These are phyloP conservation scores for Caerostris darwini DNA, from an alignment of 1,140 invertebrate genomes.

Conservation along the genomic window DNA sequence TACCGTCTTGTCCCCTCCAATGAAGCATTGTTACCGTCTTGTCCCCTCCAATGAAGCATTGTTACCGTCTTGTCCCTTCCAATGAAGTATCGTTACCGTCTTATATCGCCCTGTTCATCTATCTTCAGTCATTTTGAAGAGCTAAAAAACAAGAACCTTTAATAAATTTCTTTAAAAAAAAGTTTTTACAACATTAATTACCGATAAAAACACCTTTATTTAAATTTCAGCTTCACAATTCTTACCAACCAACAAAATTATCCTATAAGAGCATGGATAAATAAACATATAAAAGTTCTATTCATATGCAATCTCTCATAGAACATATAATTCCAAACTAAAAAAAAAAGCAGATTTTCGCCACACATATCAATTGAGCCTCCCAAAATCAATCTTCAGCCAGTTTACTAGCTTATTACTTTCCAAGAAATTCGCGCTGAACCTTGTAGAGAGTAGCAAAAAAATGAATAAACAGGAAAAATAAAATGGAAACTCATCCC, in stretches of 20 bases:
- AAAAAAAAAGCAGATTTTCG: background rate
- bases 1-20: too few species aligned
- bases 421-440: background rate
- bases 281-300: background rate
- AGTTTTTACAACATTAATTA: too few species aligned
- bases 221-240: background rate
- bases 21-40: too few species aligned
- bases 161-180: too few species aligned
- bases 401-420: background rate
- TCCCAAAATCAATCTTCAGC: slow-evolving; percentile 20
- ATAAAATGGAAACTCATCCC: background rate
- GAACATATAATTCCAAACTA: background rate
- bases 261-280: background rate
- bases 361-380: background rate
- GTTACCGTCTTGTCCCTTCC: too few species aligned
- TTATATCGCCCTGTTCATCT: too few species aligned
- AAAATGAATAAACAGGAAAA: background rate
- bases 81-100: too few species aligned
- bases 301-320: background rate
- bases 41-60: too few species aligned
- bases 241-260: background rate
- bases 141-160: too few species aligned
- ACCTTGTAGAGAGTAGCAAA: background rate
- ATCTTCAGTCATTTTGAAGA: too few species aligned
- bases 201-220: background rate